Evolutionary conservation across 1,140 invertebrate species (phyloP).

Genomic region (Ectropis grisescens): DNA sequence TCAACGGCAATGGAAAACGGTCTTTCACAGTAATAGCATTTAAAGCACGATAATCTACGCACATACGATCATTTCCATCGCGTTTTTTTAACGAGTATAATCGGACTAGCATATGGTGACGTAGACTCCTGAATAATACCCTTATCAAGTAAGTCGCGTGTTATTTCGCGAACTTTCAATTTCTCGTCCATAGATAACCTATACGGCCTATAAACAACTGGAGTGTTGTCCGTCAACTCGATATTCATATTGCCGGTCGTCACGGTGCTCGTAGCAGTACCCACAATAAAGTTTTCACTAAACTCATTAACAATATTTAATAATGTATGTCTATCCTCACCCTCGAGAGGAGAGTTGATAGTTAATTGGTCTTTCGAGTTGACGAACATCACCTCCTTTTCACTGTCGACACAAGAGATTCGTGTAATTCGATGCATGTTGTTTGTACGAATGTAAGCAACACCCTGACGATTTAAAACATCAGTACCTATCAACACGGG

Average conservation of each 20-base stretch:
- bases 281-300: constrained; percentile 2
- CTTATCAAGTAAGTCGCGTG: neutral
- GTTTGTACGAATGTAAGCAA: constrained; percentile 11
- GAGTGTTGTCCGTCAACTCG: constrained; percentile 1
- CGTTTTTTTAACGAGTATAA: neutral
- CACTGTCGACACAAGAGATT: neutral
- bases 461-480: constrained; percentile 13
- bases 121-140: neutral
- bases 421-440: constrained; percentile 2
- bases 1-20: neutral
- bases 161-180: neutral
- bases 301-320: constrained; percentile 2
- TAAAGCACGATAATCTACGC: neutral
- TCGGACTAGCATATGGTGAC: neutral
- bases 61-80: neutral
- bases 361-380: neutral
- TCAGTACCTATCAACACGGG: constrained; percentile 17
- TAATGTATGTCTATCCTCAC: neutral
- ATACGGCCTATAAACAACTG: constrained; percentile 6
- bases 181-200: constrained; percentile 1
- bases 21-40: neutral
- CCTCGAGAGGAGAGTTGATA: neutral
- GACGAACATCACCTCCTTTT: neutral
- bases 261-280: constrained; percentile 9
- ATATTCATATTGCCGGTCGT: constrained; percentile 9